Base-by-base conservation (phyloP, 2,113 vertebrate genomes). In the Zosterops pallidus region DNA sequence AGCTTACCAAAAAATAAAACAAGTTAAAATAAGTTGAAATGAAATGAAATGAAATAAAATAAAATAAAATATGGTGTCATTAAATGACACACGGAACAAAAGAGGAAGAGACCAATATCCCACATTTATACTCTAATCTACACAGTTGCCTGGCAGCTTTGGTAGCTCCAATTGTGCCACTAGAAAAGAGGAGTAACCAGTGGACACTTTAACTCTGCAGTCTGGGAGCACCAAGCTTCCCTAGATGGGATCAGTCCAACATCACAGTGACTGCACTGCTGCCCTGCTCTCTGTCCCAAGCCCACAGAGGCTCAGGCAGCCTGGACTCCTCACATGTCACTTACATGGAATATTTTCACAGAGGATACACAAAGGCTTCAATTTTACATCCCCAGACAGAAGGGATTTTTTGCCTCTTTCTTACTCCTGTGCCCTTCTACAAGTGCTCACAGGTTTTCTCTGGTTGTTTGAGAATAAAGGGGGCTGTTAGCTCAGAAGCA, bases 161-260 rank as follows among this genome's bases (percentile, higher is more conserved):
- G 53, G 28, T 5, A 57, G n/a, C 67, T 75, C 37, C 41, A 24
- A 12, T 7, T 23, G 6, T 26, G 13, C 57, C 37, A 39, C 24
- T 14, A 14, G 39, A 57, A 72, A 60, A 46, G 12, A n/a, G 22
- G 1, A 41, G 47, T 9, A 44, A 55, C 11, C 26, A 29, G 4
- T 9, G n/a, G 16, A 31, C 52, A 68, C 6, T 16, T 2, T 0
- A 47, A 12, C 23, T 25, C 21, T 13, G 8, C 2, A 37, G 46
- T 8, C 37, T 64, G n/a, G 28, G 46, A 60, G 9, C 39, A 64
- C 2, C 53, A 71, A 12, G 4, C 8, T 74, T 50, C 63, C 75
- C 31, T 35, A 59, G 59, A 47, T 6, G 14, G 53, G 28, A 6
- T 20, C 12, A 31, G 17, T 29, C 41, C 28, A 62, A 2, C 47